phyloP scores from a whole-genome alignment of 2,113 vertebrate genomes.

The Rhipidura dahli region DNA sequence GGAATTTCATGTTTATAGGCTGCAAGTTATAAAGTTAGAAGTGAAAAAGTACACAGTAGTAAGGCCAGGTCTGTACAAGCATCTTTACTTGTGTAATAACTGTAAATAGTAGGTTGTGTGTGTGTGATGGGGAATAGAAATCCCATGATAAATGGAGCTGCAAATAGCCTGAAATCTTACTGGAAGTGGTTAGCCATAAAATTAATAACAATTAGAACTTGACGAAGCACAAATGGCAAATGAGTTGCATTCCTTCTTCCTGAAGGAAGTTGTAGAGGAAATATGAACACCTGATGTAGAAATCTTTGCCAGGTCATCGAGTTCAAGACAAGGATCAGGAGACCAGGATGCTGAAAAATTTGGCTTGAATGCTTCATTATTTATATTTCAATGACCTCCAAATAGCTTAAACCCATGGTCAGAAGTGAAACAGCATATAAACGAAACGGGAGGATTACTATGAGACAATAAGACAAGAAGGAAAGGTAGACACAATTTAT shows the following conservation, averaged over 20 bases:
- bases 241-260: constrained; percentile 48
- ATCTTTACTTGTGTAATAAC: neutral
- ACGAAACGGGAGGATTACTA: neutral
- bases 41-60: neutral
- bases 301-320: constrained; percentile 6
- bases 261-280: constrained; percentile 36
- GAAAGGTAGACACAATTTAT: neutral
- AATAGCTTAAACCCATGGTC: neutral
- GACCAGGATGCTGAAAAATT: neutral
- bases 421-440: neutral
- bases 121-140: constrained; percentile 25
- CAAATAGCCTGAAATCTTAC: constrained; percentile 42
- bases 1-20: neutral
- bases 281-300: neutral
- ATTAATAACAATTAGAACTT: constrained; percentile 63
- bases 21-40: neutral
- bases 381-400: neutral
- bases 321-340: constrained; percentile 7
- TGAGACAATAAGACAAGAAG: neutral
- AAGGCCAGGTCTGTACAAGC: neutral
- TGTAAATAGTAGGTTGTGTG: neutral
- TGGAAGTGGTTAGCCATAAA: constrained; percentile 15
- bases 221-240: constrained; percentile 38
- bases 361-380: neutral
- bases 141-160: constrained; percentile 36